phyloP scores from a whole-genome alignment of 2,113 vertebrate genomes.

The Cottus gobio region DNA sequence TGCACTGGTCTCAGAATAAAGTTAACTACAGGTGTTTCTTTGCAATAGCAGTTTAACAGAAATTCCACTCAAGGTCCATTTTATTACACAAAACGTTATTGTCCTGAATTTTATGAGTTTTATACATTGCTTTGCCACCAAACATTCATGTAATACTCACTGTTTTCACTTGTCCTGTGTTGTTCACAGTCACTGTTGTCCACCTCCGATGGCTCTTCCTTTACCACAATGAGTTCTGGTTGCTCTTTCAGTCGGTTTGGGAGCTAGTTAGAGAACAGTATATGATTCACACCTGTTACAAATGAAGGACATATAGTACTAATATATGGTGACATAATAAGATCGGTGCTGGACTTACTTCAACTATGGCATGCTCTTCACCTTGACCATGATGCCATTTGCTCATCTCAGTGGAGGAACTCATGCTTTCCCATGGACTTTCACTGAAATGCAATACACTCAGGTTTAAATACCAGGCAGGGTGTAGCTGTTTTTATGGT shows the following conservation, averaged over 20 bases:
- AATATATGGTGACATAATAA: not conserved
- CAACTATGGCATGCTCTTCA: conserved; percentile 33
- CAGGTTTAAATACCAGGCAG: conserved; percentile 10
- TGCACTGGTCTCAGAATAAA: not conserved
- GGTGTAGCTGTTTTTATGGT: not conserved
- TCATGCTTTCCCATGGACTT: conserved; percentile 56
- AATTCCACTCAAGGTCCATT: not conserved
- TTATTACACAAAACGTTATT: not conserved
- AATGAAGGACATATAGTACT: not conserved
- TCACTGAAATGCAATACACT: conserved; percentile 59
- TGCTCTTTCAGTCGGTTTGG: conserved; percentile 47
- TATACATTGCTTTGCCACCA: not conserved
- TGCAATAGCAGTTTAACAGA: not conserved
- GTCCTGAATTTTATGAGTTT: not conserved
- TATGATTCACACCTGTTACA: not conserved
- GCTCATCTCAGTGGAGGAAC: conserved; percentile 46
- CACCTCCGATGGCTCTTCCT: conserved; percentile 72
- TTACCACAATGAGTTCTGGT: conserved; percentile 62
- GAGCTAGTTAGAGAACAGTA: conserved; percentile 28
- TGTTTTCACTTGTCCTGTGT: conserved; percentile 35
- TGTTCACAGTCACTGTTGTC: conserved; percentile 41
- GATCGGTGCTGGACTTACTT: conserved; percentile 48
- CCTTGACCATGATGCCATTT: conserved; percentile 25
- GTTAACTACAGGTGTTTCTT: not conserved
- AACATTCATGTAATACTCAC: conserved; percentile 56